phyloP scores from a whole-genome alignment of 2,888 invertebrate species.

The Parapristionchus giblindavisi region DNA sequence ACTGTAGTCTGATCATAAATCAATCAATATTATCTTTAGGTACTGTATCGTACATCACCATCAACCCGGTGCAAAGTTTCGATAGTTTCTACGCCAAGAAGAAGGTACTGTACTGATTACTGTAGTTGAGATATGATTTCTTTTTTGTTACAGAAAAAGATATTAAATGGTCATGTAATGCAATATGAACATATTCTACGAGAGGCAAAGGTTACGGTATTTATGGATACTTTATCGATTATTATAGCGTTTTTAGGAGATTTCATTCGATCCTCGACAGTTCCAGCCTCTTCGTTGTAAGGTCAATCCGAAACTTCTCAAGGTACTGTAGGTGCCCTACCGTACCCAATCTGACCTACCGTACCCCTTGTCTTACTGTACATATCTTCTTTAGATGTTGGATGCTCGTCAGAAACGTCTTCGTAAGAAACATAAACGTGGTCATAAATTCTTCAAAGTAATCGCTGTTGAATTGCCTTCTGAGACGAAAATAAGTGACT shows the following conservation, averaged over 20 bases:
- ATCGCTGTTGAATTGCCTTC: not conserved
- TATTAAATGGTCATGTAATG: no score
- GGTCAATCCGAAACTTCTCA: slow-evolving; percentile 27
- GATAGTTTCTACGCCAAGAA: no score
- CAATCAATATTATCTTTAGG: no score
- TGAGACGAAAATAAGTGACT: not conserved
- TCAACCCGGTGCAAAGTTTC: no score
- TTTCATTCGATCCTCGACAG: not conserved
- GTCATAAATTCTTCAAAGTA: slow-evolving; percentile 5
- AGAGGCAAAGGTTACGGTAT: no score
- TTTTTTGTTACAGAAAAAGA: no score
- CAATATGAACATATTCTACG: no score
- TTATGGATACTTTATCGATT: not conserved
- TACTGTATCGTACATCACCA: no score
- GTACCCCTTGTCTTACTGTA: not conserved
- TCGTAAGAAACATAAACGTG: not conserved
- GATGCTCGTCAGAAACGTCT: slow-evolving; percentile 2
- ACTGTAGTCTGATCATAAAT: no score
- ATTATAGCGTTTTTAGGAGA: not conserved
- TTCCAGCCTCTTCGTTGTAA: slow-evolving; percentile 3
- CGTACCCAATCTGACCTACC: not conserved
- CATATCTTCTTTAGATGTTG: slow-evolving; percentile 11
- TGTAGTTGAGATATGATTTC: no score
- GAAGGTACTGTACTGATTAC: no score
- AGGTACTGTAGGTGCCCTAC: no score